Evolutionary conservation across 2,888 invertebrate species (phyloP), one percentile per base, ranked within the genome.

Genomic region (Agonopterix alstromeriana): DNA sequence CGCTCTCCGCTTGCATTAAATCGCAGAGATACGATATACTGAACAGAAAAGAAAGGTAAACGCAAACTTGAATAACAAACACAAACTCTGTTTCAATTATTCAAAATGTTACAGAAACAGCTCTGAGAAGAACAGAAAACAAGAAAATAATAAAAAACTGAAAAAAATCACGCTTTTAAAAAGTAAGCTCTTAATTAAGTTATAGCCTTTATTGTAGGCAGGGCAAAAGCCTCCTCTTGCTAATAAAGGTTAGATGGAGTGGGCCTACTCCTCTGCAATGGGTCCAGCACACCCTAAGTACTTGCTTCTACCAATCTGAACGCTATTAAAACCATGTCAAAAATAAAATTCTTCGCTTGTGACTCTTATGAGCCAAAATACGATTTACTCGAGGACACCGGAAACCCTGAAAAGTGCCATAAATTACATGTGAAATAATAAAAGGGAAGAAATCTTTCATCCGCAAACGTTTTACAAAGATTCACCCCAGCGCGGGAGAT

Each of bases 361-460:
- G 60, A 70, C 61, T 56, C 59, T 38, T 69, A 58, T 54, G 60
- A 70, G 62, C 63, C 69, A 67, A 66, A 71, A 69, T 57, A 67
- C 54, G 67, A 61, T 63, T 70, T 63, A 68, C 61, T 61, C 56
- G 59, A 60, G 57, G 63, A 66, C 70, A 64, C 65, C 60, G 61
- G 56, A 63, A 67, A 65, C 61, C 27, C 61, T 72, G 71, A 79
- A 65, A 73, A 74, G 74, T 74, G 74, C 71, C 74, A 82, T 83
- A 84, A 85, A 83, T 83, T 82, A 77, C 71, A 75, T 77, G 74
- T 80, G 74, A 82, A 80, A 84, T 81, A 82, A 82, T 82, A 81
- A 78, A 78, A 81, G 66, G 72, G 77, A 73, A 69, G 73, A 81
- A 80, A 81, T 77, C 77, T 82, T 80, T 81, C 77, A 77, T 70